phyloP scores from a whole-genome alignment of 2,888 invertebrate species.

The Lamellibrachia satsuma region DNA sequence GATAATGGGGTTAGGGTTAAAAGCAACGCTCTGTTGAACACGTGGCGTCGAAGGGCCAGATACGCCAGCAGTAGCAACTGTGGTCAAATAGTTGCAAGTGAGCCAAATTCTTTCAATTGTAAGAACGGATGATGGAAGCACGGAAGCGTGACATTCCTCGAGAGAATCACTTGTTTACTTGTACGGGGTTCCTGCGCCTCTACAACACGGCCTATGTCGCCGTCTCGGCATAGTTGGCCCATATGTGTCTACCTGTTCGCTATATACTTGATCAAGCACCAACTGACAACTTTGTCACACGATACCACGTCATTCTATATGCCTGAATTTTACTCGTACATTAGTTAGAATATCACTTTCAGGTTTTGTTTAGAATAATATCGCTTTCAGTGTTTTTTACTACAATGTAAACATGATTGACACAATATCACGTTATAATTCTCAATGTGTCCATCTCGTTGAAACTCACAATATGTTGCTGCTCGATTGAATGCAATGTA shows the following conservation, averaged over 20 bases:
- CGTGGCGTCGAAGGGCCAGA: not conserved
- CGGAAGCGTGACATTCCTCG: not conserved
- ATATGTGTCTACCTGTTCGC: not conserved
- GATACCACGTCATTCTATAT: not conserved
- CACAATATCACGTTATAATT: not conserved
- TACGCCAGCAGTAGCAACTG: not conserved
- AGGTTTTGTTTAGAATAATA: not conserved
- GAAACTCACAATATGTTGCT: too few species aligned
- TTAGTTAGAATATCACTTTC: not conserved
- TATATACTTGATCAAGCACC: not conserved
- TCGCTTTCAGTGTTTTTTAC: not conserved
- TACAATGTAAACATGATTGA: not conserved
- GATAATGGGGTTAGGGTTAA: not conserved
- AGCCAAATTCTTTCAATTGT: not conserved
- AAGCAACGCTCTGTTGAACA: not conserved
- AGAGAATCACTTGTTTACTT: not conserved
- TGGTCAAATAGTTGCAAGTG: not conserved
- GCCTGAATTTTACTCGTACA: not conserved
- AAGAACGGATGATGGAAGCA: not conserved
- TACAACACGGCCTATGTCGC: not conserved
- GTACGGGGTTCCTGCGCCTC: not conserved
- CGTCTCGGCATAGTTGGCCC: not conserved
- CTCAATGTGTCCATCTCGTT: too few species aligned
- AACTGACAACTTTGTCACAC: not conserved
- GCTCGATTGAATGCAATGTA: too few species aligned